Percentiles rank a stretch among this genome's conserved stretches.
Conservation (phyloP, 2,888 invertebrate genomes). For the Linhomoeus sp. region DNA sequence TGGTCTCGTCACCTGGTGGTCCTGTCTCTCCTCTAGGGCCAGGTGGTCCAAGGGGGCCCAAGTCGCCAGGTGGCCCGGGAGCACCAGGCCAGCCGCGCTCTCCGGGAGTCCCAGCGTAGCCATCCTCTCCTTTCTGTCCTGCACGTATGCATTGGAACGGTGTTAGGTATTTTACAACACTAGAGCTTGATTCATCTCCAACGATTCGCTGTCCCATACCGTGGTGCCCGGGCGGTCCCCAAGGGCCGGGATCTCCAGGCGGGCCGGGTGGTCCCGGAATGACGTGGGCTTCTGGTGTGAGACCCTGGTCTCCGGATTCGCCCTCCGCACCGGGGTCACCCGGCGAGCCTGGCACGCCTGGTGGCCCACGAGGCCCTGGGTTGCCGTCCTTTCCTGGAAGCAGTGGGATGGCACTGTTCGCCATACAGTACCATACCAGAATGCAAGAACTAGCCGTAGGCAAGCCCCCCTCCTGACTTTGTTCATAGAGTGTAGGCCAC, state of each 20-base stretch:
- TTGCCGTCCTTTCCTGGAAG: conserved; percentile 1
- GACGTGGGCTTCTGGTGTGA: conserved; percentile 24
- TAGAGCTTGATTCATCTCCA: background rate
- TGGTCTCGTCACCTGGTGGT: conserved; percentile 14
- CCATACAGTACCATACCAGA: too few species aligned
- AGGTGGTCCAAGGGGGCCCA: conserved; percentile 14
- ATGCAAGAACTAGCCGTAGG: too few species aligned
- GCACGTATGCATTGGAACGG: background rate
- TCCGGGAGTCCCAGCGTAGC: conserved; percentile 4
- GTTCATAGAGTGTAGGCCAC: too few species aligned
- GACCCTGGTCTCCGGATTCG: conserved; percentile 10
- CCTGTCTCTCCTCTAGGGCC: conserved; percentile 21
- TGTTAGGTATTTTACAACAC: background rate
- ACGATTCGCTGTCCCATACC: conserved; percentile 8
- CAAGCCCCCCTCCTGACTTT: too few species aligned
- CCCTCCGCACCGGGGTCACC: conserved; percentile 11
- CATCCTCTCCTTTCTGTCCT: conserved; percentile 6
- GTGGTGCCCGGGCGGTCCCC: conserved; percentile 15
- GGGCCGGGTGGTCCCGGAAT: conserved; percentile 26
- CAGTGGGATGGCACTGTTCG: background rate
- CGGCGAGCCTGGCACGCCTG: conserved; percentile 1
- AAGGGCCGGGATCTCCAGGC: conserved; percentile 22
- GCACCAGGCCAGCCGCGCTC: conserved; percentile 19
- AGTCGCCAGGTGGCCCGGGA: conserved; percentile 22
- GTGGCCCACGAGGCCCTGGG: background rate